phyloP scores from a whole-genome alignment of 2,113 vertebrate genomes.

The Dasyurus viverrinus region DNA sequence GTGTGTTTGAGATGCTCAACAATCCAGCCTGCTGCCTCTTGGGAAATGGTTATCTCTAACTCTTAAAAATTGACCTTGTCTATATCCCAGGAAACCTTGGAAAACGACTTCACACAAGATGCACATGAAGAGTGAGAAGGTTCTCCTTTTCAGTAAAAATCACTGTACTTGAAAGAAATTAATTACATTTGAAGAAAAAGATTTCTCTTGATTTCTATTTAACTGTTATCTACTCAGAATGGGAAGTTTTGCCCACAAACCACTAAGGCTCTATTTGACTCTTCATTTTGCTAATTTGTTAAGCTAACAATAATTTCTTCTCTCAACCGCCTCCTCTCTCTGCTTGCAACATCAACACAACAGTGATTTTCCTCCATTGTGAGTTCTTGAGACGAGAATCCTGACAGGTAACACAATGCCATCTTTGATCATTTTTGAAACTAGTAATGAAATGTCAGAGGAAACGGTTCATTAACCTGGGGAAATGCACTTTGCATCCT shows the following conservation, averaged over 20 bases:
- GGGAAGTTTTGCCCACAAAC: slow-evolving; percentile 57
- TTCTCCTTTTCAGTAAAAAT: background rate
- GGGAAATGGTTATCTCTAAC: slow-evolving; percentile 63
- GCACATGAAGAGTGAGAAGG: background rate
- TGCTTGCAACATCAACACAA: slow-evolving; percentile 55
- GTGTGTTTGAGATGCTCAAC: slow-evolving; percentile 20
- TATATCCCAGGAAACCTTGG: slow-evolving; percentile 18
- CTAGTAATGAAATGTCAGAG: slow-evolving; percentile 67
- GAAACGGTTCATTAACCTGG: slow-evolving; percentile 70
- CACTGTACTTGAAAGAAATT: slow-evolving; percentile 5
- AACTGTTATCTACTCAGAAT: slow-evolving; percentile 56
- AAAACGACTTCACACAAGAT: slow-evolving; percentile 28
- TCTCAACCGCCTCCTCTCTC: slow-evolving; percentile 25
- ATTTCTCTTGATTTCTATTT: slow-evolving; percentile 63
- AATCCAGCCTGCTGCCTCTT: slow-evolving; percentile 45
- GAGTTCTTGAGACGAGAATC: slow-evolving; percentile 54
- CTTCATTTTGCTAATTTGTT: slow-evolving; percentile 53
- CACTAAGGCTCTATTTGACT: slow-evolving; percentile 58
- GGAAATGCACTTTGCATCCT: slow-evolving; percentile 61
- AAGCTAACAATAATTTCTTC: slow-evolving; percentile 46
- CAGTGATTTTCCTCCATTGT: slow-evolving; percentile 53
- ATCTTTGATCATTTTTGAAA: slow-evolving; percentile 65
- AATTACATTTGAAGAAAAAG: slow-evolving; percentile 62
- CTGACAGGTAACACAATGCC: slow-evolving; percentile 65
- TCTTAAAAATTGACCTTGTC: slow-evolving; percentile 30